These are phyloP conservation scores for Calameuta filiformis DNA, from an alignment of 2,888 invertebrate genomes.

Conservation along the genomic window DNA sequence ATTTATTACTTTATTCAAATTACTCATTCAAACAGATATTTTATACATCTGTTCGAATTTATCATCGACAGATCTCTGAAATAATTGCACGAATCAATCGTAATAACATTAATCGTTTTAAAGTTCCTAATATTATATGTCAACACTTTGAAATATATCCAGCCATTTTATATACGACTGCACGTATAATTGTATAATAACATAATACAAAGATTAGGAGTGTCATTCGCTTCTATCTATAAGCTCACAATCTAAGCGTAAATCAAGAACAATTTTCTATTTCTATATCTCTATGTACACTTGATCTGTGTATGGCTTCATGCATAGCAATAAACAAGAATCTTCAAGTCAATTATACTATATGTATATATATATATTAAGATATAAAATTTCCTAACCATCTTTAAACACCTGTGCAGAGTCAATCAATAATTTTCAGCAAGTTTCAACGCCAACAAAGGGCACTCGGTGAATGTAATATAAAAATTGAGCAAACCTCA, in stretches of 20 bases:
- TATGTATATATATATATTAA: neutral
- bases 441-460: neutral
- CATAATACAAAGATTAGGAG: neutral
- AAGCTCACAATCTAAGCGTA: neutral
- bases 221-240: neutral
- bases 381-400: neutral
- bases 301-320: neutral
- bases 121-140: neutral
- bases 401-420: neutral
- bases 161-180: neutral
- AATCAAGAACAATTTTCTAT: neutral
- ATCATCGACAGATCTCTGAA: neutral
- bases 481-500: neutral
- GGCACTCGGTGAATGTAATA: neutral
- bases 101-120: constrained; percentile 4
- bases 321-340: neutral
- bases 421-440: neutral
- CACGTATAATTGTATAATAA: neutral
- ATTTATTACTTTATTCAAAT: neutral
- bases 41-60: neutral
- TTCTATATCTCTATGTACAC: neutral
- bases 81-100: neutral
- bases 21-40: neutral
- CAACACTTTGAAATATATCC: neutral
- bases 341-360: neutral